Evolutionary conservation across 2,797 vertebrate species (phyloP).

Genomic region (Alauda arvensis): DNA sequence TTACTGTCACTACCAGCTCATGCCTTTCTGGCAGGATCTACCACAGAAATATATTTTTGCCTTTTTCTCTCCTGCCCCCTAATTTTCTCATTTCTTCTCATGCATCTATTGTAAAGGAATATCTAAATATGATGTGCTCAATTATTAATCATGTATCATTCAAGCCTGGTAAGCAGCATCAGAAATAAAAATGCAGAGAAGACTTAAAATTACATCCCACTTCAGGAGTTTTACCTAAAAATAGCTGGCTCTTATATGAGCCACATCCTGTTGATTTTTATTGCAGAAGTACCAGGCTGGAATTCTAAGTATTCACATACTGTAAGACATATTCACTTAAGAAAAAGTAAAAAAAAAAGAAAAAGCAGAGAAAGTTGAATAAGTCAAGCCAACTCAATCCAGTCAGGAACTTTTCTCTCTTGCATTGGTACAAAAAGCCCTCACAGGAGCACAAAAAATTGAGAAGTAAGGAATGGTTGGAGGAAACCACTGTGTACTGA

Average conservation of each 20-base stretch:
- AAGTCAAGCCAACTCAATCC: background rate
- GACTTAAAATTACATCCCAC: conserved; percentile 12
- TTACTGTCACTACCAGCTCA: background rate
- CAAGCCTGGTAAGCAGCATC: background rate
- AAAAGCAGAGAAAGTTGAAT: background rate
- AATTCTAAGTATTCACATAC: background rate
- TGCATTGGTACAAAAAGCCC: background rate
- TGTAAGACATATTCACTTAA: rapidly evolving
- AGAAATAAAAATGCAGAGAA: conserved; percentile 34
- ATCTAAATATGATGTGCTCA: background rate
- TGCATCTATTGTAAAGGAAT: background rate
- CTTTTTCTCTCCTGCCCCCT: background rate
- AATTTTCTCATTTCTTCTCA: conserved; percentile 7
- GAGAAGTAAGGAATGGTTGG: background rate
- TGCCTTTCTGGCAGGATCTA: background rate
- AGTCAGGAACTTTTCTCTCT: background rate
- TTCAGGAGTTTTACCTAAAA: conserved; percentile 34
- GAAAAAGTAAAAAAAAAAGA: background rate
- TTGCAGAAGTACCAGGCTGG: background rate
- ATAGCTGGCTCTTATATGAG: conserved; percentile 1
- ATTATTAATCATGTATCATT: conserved; percentile 47
- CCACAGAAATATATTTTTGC: background rate
- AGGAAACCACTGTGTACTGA: background rate
- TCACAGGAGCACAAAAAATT: background rate
- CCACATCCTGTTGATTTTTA: conserved; percentile 16